Conservation (phyloP, 2,888 invertebrate genomes). For the Frankliniella intonsa region DNA sequence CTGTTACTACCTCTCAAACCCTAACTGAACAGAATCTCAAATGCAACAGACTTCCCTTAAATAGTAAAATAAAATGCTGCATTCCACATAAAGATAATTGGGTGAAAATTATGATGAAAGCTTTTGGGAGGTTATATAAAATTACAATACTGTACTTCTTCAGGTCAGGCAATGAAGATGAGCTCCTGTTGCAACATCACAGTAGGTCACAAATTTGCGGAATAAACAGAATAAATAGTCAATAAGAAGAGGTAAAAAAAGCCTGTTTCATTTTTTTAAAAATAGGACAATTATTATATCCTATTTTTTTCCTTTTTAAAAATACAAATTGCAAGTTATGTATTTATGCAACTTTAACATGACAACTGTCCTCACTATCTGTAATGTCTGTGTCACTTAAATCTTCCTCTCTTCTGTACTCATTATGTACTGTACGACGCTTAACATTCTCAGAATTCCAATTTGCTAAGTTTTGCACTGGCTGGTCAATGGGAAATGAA, state of each 20-base stretch:
- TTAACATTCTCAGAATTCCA: constrained; percentile 16
- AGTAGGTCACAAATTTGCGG: neutral
- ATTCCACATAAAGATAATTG: too few relatives aligned
- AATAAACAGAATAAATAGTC: neutral
- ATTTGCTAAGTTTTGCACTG: constrained; percentile 1
- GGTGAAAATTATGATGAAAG: too few relatives aligned
- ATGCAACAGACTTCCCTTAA: too few relatives aligned
- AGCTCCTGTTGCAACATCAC: neutral
- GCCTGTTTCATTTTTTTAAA: neutral
- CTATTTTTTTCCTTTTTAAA: too few relatives aligned
- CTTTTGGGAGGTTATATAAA: too few relatives aligned
- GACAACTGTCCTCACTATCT: neutral
- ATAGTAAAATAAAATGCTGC: too few relatives aligned
- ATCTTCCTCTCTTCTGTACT: neutral
- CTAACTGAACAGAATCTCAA: too few relatives aligned
- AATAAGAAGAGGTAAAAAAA: neutral
- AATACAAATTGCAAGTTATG: neutral
- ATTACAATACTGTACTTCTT: neutral
- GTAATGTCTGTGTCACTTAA: neutral
- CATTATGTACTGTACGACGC: neutral
- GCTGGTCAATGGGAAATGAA: constrained; percentile 54
- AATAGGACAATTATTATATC: too few relatives aligned
- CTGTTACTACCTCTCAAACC: too few relatives aligned
- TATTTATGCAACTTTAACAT: neutral
- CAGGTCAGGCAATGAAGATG: constrained; percentile 2